A percentile compares a stretch with the other conserved stretches of the same genome.
These are phyloP conservation scores for Fulica atra DNA, from an alignment of 2,113 vertebrate genomes.

Conservation along the genomic window DNA sequence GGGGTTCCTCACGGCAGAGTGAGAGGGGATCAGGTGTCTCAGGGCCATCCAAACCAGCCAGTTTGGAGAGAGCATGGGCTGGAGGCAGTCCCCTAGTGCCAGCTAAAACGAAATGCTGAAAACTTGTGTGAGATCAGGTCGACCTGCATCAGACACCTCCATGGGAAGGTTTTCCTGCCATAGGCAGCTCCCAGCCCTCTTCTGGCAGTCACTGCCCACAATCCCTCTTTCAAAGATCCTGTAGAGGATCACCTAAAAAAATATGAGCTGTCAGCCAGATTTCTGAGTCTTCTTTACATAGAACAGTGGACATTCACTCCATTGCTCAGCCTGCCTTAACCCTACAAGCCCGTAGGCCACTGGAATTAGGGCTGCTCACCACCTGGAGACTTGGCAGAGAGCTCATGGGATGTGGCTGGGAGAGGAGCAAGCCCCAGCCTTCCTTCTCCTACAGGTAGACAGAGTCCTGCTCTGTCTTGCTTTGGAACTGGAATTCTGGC, in stretches of 20 bases:
- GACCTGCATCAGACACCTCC: background rate
- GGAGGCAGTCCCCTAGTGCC: background rate
- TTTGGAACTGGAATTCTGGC: background rate
- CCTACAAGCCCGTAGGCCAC: background rate
- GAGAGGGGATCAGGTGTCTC: background rate
- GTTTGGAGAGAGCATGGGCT: accelerated
- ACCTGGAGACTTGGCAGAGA: background rate
- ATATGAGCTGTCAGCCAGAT: background rate
- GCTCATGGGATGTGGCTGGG: background rate
- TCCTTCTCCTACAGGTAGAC: background rate
- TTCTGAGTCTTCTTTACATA: background rate
- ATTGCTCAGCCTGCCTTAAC: background rate
- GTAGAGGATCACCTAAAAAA: background rate
- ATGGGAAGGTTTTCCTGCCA: background rate
- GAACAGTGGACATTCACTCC: background rate
- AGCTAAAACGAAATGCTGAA: background rate
- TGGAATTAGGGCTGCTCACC: background rate
- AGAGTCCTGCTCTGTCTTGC: background rate
- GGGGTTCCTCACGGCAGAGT: background rate
- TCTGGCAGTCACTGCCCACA: background rate
- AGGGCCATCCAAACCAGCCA: background rate
- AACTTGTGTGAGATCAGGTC: accelerated
- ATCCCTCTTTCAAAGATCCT: background rate
- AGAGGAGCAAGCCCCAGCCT: background rate
- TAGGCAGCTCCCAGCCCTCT: background rate